A percentile compares a stretch with the other conserved stretches of the same genome.
These are phyloP conservation scores for Chaetoderma sp. DNA, from an alignment of 2,888 invertebrate species.

Conservation along the genomic window DNA sequence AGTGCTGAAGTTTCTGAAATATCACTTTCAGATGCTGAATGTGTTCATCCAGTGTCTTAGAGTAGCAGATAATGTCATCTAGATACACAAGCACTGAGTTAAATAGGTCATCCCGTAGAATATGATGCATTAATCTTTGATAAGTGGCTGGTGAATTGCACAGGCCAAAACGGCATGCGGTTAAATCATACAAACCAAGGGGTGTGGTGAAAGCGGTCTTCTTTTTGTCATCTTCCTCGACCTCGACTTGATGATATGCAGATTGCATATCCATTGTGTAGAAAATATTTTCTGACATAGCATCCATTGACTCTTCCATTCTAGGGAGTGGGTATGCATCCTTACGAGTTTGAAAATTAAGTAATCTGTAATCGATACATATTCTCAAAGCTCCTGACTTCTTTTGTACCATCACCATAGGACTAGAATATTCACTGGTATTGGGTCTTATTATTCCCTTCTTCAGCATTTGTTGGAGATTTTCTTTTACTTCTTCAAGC, in stretches of 20 bases:
- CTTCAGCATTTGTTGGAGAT: slow-evolving; percentile 26
- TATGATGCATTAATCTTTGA: slow-evolving; percentile 10
- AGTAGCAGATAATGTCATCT: slow-evolving; percentile 3
- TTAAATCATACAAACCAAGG: slow-evolving; percentile 16
- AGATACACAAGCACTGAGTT: slow-evolving; percentile 13
- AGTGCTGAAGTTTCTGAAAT: slow-evolving; percentile 4
- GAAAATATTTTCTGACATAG: slow-evolving; percentile 19
- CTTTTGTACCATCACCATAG: slow-evolving; percentile 37
- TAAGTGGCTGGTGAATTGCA: slow-evolving; percentile 9
- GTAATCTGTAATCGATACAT: slow-evolving; percentile 31
- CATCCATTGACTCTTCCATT: slow-evolving; percentile 33
- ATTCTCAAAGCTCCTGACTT: slow-evolving; percentile 25
- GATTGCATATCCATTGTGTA: slow-evolving; percentile 22
- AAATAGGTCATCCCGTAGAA: slow-evolving; percentile 3
- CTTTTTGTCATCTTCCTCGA: slow-evolving; percentile 10
- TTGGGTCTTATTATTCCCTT: slow-evolving; percentile 35
- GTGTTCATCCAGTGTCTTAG: not conserved
- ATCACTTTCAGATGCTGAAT: not conserved
- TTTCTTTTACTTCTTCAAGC: slow-evolving; percentile 29
- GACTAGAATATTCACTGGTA: slow-evolving; percentile 31
- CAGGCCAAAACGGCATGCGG: slow-evolving; percentile 14
- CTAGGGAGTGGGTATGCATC: slow-evolving; percentile 35
- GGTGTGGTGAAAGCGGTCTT: slow-evolving; percentile 21
- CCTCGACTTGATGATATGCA: slow-evolving; percentile 16
- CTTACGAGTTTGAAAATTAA: slow-evolving; percentile 30